phyloP scores from a whole-genome alignment of 2,113 vertebrate species.

The Casuarius casuarius region DNA sequence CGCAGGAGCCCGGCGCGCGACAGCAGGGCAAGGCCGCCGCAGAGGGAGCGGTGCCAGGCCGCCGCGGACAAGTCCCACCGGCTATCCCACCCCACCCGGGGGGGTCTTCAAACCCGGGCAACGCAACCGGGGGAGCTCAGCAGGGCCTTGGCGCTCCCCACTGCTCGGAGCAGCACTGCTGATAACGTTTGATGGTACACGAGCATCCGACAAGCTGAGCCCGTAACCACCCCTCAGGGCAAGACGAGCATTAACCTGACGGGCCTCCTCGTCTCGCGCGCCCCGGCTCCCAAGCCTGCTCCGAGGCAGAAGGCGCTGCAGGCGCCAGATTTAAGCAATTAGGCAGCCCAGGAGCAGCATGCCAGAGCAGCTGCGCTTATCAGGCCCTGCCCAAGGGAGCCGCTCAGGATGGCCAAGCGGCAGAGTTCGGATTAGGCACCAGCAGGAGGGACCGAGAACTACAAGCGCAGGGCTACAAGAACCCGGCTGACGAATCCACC shows the following conservation, averaged over 20 bases:
- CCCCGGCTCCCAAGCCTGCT: background rate
- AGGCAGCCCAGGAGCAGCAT: background rate
- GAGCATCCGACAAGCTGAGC: background rate
- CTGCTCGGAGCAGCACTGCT: fast-evolving
- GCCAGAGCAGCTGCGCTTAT: constrained; percentile 12
- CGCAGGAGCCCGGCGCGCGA: background rate
- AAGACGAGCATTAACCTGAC: background rate
- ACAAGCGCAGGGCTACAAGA: background rate
- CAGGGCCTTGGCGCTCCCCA: background rate
- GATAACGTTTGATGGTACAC: background rate
- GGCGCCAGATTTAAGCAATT: background rate
- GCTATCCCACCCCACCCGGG: fast-evolving
- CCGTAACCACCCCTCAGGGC: background rate
- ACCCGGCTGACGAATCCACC: constrained; percentile 10
- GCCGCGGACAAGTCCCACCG: fast-evolving
- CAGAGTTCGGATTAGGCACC: constrained; percentile 13
- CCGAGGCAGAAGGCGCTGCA: background rate
- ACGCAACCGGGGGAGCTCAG: background rate
- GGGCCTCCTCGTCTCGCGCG: background rate
- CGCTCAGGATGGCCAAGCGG: background rate
- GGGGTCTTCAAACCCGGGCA: background rate
- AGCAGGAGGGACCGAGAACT: background rate
- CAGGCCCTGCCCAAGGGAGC: constrained; percentile 36
- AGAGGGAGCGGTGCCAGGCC: fast-evolving
- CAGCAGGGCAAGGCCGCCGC: fast-evolving